These are phyloP conservation scores for Tiliqua scincoides DNA, from an alignment of 2,113 vertebrate species.

Conservation along the genomic window DNA sequence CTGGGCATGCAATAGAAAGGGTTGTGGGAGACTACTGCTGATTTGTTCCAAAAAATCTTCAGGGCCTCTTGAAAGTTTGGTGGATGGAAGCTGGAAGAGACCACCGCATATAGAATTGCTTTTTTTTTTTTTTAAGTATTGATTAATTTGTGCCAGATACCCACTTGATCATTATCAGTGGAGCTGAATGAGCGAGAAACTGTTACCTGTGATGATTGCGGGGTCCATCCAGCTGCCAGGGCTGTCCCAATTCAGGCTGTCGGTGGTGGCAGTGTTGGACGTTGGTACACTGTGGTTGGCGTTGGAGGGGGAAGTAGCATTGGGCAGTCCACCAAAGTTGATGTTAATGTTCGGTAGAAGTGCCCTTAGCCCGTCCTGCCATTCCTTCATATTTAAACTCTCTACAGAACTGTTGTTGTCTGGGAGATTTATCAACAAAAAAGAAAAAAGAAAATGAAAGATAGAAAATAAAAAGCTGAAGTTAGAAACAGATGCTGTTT, in stretches of 20 bases:
- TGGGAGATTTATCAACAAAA: conserved; percentile 86
- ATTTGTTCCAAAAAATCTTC: conserved; percentile 36
- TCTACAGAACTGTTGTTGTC: conserved; percentile 98
- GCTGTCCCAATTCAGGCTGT: conserved; percentile 97
- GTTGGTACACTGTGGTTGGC: conserved; percentile 95
- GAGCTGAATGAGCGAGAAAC: conserved; percentile 77
- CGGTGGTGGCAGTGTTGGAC: conserved; percentile 87
- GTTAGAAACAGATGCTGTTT: conserved; percentile 84
- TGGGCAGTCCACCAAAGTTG: conserved; percentile 98
- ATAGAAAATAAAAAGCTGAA: conserved; percentile 85
- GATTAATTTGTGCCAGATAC: conserved; percentile 69
- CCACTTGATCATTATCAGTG: conserved; percentile 65
- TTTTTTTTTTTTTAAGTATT: conserved; percentile 33
- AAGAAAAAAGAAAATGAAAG: conserved; percentile 79
- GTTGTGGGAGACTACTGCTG: conserved; percentile 33
- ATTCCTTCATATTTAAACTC: conserved; percentile 99
- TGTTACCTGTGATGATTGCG: conserved; percentile 98
- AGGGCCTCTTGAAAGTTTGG: conserved; percentile 51
- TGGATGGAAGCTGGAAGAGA: conserved; percentile 73
- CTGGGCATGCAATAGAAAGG: conserved; percentile 61
- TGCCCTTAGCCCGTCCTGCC: conserved; percentile 99
- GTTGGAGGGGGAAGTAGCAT: conserved; percentile 95
- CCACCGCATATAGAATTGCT: conserved; percentile 65
- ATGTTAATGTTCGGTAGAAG: conserved; percentile 99
- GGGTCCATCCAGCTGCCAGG: conserved; percentile 99